Evolutionary conservation across 2,888 invertebrate genomes (phyloP).

Genomic region (Aphodius granarius): DNA sequence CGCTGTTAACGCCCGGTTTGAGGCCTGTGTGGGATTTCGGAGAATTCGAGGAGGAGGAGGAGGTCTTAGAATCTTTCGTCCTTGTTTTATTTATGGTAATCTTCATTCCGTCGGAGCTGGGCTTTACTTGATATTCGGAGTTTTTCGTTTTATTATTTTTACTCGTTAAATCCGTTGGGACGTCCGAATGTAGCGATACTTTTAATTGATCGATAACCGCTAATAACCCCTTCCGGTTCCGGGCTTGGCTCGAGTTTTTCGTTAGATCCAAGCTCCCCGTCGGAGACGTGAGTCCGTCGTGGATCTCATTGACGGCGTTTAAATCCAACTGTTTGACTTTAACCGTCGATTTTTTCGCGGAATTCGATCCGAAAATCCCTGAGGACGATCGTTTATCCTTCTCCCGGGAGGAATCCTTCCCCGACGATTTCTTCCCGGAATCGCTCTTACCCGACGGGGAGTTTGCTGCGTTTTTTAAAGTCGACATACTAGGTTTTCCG

Average conservation of each 20-base stretch:
- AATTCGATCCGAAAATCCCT: conserved; percentile 32
- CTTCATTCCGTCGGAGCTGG: conserved; percentile 87
- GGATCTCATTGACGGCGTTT: conserved; percentile 38
- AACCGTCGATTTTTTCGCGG: conserved; percentile 58
- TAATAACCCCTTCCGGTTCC: conserved; percentile 74
- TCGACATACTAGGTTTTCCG: conserved; percentile 88
- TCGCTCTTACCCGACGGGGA: conserved; percentile 69
- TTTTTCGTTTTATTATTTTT: conserved; percentile 60
- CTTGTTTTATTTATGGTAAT: conserved; percentile 89
- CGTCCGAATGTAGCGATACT: conserved; percentile 67
- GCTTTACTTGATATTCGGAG: conserved; percentile 87
- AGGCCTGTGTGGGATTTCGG: conserved; percentile 75
- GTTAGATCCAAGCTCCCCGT: conserved; percentile 61
- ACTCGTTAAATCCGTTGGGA: conserved; percentile 57
- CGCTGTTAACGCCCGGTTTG: conserved; percentile 83
- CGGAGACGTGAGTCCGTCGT: conserved; percentile 56
- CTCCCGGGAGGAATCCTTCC: conserved; percentile 54
- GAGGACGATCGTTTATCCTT: conserved; percentile 52
- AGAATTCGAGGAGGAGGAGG: conserved; percentile 63
- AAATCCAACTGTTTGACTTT: conserved; percentile 72
- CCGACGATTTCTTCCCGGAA: conserved; percentile 57
- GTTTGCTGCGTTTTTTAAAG: conserved; percentile 77
- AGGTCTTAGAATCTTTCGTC: conserved; percentile 61
- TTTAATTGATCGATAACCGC: conserved; percentile 87
- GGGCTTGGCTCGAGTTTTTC: conserved; percentile 63